Evolutionary conservation across 2,888 invertebrate species (phyloP), one percentile per base, ranked within the genome.

Genomic region (Papilio elwesi): DNA sequence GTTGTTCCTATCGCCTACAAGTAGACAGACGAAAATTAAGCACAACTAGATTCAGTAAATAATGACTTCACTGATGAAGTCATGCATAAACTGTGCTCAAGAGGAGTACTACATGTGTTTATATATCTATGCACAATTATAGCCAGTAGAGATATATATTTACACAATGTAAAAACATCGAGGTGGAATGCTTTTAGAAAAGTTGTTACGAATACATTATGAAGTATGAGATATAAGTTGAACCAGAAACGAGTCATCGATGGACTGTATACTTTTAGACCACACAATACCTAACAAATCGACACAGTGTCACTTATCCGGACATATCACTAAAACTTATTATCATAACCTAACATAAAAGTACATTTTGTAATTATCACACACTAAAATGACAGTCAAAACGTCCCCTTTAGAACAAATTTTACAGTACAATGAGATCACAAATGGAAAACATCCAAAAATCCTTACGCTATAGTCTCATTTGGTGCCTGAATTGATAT

Each of bases 401-500:
- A 70, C 69, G 78, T 74, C 74, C 77, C 70, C 76, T 72, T 74
- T 77, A 74, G 79, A 79, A 78, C 68, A 68, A 59, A 76, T 74
- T 73, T 81, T 83, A 83, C 82, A 84, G 79, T 81, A 85, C 85
- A 62, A 62, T 62, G 88, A 88, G 83, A 84, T 86, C 86, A 88
- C 87, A 86, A 86, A 55, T 88, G 76, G 83, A 87, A 82, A 87
- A 87, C 83, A 82, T 87, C 86, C 83, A 84, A 87, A 87, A 87
- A 90, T 87, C 83, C 92, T 93, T 93, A 93, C 82, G 77, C 91
- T 93, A 90, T 87, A 91, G 89, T 91, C 86, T 91, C 86, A 88
- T 90, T 93, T 93, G 93, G 93, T 93, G 92, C 91, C 86, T 91
- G 92, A 91, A 87, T 92, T 93, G 93, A 93, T 93, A 93, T 93